Base-by-base conservation (phyloP, 2,797 vertebrate species). In the Buceros bicornis region DNA sequence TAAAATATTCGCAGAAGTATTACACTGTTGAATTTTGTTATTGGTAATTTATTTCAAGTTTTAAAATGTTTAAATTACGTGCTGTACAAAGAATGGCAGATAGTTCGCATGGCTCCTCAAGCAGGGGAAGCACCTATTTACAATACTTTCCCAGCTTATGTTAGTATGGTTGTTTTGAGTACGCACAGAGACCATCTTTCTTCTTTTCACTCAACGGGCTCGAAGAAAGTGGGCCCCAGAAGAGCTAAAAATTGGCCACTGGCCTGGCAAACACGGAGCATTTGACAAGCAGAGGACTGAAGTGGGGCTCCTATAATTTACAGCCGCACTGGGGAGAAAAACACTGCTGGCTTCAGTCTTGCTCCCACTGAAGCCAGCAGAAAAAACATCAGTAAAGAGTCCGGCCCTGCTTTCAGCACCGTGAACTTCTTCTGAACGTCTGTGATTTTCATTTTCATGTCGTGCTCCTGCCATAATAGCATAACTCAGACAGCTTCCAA, bases 1-100 rank as follows among this genome's bases (percentile, higher is more conserved):
- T 97, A 93, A 96, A 95, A 96, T 95, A 95, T 93, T 96, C 94
- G 96, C 91, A 82, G 67, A 85, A 81, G 87, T 83, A 87, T 90
- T 92, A 88, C 43, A 31, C 53, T 54, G 78, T 47, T 86, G 79
- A 91, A 93, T 92, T 96, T 95, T 95, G 93, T 86, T 85, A 86
- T 65, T 61, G 40, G 91, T 28, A 91, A 91, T 94, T 93, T 86
- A 95, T 96, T 89, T 94, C 60, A 77, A 51, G 82, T 69, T 87
- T 76, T 94, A 83, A 95, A 95, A 95, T 94, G 96, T 95, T 93
- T 83, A 93, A 96, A 92, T 92, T 93, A 28, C 64, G 54, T 19
- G 69, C 67, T 64, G 87, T 47, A 48, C 58, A 91, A 88, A 69
- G 77, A 72, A 93, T 25, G 57, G 51, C 89, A 96, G 86, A 86